Conservation (phyloP, 2,888 invertebrate species). For the Leptura quadrifasciata region DNA sequence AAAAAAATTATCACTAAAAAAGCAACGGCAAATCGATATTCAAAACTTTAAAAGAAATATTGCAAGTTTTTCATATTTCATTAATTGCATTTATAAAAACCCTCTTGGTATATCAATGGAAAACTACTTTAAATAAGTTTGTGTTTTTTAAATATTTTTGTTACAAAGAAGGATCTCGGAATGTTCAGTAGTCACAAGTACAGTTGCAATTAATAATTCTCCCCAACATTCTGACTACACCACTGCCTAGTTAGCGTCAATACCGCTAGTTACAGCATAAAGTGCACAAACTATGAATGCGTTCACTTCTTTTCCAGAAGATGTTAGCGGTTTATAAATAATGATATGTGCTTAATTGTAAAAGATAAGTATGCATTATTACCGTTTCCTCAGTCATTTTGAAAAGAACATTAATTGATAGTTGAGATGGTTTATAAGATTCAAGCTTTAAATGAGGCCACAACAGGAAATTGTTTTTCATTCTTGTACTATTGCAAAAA, state of each 20-base stretch:
- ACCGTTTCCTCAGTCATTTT: not conserved
- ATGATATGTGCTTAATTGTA: conserved; percentile 19
- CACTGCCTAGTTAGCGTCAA: conserved; percentile 17
- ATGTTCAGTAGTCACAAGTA: too few relatives aligned
- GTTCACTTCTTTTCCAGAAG: conserved; percentile 25
- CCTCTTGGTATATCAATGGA: too few relatives aligned
- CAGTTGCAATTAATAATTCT: not conserved
- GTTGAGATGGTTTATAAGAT: not conserved
- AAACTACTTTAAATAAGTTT: too few relatives aligned
- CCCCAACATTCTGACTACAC: not conserved
- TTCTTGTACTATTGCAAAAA: conserved; percentile 2
- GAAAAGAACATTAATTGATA: conserved; percentile 1
- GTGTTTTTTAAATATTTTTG: too few relatives aligned
- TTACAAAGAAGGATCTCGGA: too few relatives aligned
- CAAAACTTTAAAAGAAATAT: too few relatives aligned
- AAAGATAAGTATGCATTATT: conserved; percentile 14
- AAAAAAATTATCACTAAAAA: too few relatives aligned
- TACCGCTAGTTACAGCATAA: conserved; percentile 28
- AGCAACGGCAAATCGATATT: too few relatives aligned
- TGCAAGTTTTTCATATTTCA: too few relatives aligned
- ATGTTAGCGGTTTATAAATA: conserved; percentile 27
- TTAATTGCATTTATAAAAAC: too few relatives aligned
- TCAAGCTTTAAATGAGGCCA: conserved; percentile 3
- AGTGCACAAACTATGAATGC: conserved; percentile 26
- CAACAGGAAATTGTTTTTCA: not conserved